These are phyloP conservation scores for Ctenicera cuprea DNA, from an alignment of 2,888 invertebrate genomes.

Conservation along the genomic window DNA sequence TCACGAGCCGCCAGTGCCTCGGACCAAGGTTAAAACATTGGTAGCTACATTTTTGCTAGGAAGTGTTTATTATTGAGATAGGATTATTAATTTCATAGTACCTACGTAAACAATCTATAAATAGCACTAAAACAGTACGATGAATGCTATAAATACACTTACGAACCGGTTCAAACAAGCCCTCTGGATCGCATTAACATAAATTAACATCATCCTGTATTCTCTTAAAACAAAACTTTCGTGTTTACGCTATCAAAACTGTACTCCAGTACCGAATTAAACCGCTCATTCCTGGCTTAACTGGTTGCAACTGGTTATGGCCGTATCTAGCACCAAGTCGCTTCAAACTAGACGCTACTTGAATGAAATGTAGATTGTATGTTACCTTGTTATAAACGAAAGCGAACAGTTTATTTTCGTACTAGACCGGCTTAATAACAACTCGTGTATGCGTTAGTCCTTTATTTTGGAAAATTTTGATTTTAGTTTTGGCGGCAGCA, in stretches of 20 bases:
- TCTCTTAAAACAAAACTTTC: slow-evolving; percentile 38
- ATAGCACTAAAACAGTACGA: slow-evolving; percentile 27
- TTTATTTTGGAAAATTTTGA: slow-evolving; percentile 9
- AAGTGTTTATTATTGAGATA: background rate
- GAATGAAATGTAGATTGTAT: slow-evolving; percentile 42
- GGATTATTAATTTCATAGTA: background rate
- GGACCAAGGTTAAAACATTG: too few species aligned
- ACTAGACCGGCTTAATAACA: background rate
- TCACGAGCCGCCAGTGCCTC: too few species aligned
- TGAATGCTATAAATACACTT: slow-evolving; percentile 38
- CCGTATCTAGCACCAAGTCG: slow-evolving; percentile 65
- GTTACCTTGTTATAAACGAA: slow-evolving; percentile 46
- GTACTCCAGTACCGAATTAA: slow-evolving; percentile 67
- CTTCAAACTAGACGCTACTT: slow-evolving; percentile 65
- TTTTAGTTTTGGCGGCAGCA: background rate
- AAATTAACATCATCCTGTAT: slow-evolving; percentile 30
- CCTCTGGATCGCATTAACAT: slow-evolving; percentile 24
- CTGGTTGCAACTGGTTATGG: slow-evolving; percentile 69
- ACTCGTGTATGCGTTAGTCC: background rate
- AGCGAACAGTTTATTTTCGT: slow-evolving; percentile 36
- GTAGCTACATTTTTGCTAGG: too few species aligned
- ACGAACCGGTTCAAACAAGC: slow-evolving; percentile 44
- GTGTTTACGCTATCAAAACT: slow-evolving; percentile 59
- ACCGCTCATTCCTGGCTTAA: slow-evolving; percentile 71
- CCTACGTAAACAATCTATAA: slow-evolving; percentile 29